Evolutionary conservation across 2,888 invertebrate genomes (phyloP).

Genomic region (Hydropsyche betteni): DNA sequence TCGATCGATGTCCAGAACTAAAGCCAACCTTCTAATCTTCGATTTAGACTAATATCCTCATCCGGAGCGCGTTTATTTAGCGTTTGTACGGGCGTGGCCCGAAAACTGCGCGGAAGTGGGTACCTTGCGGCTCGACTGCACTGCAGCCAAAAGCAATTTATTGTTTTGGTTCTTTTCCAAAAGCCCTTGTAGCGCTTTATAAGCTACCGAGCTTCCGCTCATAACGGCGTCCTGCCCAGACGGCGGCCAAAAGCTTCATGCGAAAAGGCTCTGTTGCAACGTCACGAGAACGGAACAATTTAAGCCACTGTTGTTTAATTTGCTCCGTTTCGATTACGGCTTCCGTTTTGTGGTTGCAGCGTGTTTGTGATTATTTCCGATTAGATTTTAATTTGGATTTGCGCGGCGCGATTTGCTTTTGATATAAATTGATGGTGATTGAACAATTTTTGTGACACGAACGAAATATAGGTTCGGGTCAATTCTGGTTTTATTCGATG

Average conservation of each 20-base stretch:
- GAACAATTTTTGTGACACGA: no score
- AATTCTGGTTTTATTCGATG: no score
- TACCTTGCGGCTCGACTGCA: slow-evolving; percentile 34
- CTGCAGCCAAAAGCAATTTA: slow-evolving; percentile 47
- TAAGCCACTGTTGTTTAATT: slow-evolving; percentile 1
- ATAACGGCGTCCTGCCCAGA: not conserved
- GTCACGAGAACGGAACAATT: not conserved
- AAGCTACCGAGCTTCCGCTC: slow-evolving; percentile 31
- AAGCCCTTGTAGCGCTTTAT: slow-evolving; percentile 45
- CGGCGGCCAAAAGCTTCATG: slow-evolving; percentile 16
- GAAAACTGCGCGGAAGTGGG: slow-evolving; percentile 14
- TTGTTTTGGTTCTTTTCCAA: slow-evolving; percentile 48
- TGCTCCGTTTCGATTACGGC: not conserved
- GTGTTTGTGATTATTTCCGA: no score
- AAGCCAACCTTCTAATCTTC: no score
- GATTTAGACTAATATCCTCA: no score
- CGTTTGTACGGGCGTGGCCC: slow-evolving; percentile 3
- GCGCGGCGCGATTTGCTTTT: no score
- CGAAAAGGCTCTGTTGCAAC: slow-evolving; percentile 1
- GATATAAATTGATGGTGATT: no score
- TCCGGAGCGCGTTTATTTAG: no score
- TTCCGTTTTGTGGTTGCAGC: no score
- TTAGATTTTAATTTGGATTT: no score
- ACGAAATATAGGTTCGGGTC: no score
- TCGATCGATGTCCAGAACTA: no score